Base-by-base conservation (phyloP, 2,888 invertebrate species). In the Loripinus fragilis region DNA sequence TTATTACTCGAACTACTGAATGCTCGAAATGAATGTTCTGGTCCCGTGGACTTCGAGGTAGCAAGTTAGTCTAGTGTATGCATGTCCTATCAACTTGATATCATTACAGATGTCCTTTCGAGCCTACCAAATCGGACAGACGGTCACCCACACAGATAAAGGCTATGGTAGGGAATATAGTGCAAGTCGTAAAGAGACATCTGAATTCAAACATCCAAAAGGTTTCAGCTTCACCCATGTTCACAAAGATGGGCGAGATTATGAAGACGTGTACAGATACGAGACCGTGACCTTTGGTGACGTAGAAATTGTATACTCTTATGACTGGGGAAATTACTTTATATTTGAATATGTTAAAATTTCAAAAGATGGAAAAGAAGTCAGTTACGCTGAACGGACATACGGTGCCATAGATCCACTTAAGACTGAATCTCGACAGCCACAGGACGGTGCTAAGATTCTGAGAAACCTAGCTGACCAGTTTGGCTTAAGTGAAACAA, bases 321-420 rank as follows among this genome's bases (percentile, higher is more conserved):
- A 60, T 33, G 60, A 60, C 33, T 60, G 33, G 30, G 60, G 60
- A 30, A 60, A 60, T 33, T 60, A 33, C 10, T 60, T 60, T 28
- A 33, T 30, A 5, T 12, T 20, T 2, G 60, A 60, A 20, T 30
- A 60, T 60, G 33, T 60, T 7, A 60, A 30, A 33, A 60, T 60
- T 60, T 33, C 30, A 17, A 60, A 33, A 28, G 17, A 30, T 3
- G 60, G 33, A 10, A 12, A 25, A 60, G 60, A 60, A 60, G 28
- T 60, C 15, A 33, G 60, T 33, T 60, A 33, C 20, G n/a, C 28
- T 8, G 60, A 60, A 33, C 30, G 60, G 20, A 20, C 33, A 3
- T 28, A 60, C 28, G 60, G 60, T 3, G 60, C 60, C 17, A 33
- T 60, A 1, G 60, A 60, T 60, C 33, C 60, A 17, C 20, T 60